Percentiles rank a stretch among this genome's conserved stretches.
Evolutionary conservation across 1,140 invertebrate genomes (phyloP).

Genomic region (Pseudobourletiella spinata): DNA sequence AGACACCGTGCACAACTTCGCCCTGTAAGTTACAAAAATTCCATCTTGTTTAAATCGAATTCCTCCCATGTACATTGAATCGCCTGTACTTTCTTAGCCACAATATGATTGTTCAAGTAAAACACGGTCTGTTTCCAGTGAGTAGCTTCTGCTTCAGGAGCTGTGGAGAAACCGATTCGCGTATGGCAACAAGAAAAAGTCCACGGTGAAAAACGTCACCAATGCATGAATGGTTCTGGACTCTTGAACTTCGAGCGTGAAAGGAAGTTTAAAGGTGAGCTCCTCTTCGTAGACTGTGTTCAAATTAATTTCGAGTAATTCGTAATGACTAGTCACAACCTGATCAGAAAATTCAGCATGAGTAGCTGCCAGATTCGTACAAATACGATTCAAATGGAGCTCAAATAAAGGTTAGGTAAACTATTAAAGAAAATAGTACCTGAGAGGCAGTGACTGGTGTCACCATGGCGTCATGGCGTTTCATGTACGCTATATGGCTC

Average conservation of each 20-base stretch:
- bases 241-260: constrained; percentile 69
- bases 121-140: constrained; percentile 99
- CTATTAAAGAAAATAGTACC: too few species aligned
- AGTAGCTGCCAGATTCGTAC: too few species aligned
- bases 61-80: background rate
- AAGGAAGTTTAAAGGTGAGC: constrained; percentile 75
- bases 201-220: constrained; percentile 96
- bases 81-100: constrained; percentile 63
- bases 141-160: constrained; percentile 91
- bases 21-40: constrained; percentile 45
- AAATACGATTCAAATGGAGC: too few species aligned
- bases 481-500: too few species aligned
- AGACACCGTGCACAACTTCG: constrained; percentile 83
- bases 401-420: too few species aligned
- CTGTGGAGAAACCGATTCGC: constrained; percentile 98
- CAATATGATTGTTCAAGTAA: constrained; percentile 92
- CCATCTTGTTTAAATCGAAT: background rate
- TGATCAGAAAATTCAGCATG: too few species aligned
- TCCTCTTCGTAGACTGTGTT: constrained; percentile 94
- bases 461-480: too few species aligned
- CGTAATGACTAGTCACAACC: constrained; percentile 75
- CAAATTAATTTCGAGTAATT: constrained; percentile 90
- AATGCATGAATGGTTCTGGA: constrained; percentile 94
- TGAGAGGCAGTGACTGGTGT: too few species aligned
- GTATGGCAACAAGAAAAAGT: constrained; percentile 71